Conservation (phyloP, 2,888 invertebrate species). For the Cataglyphis albicans region DNA sequence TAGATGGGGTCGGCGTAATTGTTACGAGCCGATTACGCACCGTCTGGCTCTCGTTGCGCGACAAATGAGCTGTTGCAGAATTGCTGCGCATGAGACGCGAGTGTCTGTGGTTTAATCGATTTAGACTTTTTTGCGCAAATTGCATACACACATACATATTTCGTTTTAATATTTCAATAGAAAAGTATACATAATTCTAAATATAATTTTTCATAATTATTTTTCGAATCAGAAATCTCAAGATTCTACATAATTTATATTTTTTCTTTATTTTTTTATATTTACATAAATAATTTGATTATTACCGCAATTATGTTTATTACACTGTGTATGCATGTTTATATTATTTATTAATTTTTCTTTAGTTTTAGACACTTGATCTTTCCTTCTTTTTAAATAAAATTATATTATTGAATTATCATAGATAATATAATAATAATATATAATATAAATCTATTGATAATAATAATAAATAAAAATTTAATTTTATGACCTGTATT, state of each 20-base stretch:
- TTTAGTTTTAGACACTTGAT: not conserved
- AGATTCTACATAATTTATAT: not conserved
- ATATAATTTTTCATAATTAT: conserved; percentile 4
- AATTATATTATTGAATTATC: not conserved
- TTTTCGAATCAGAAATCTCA: not conserved
- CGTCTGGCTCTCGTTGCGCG: conserved; percentile 10
- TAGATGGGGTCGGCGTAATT: conserved; percentile 35
- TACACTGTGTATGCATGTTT: not conserved
- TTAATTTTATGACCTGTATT: not conserved
- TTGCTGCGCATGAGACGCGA: not conserved
- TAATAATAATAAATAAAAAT: not conserved
- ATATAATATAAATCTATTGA: not conserved
- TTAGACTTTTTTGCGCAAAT: not conserved
- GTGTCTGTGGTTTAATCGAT: not conserved
- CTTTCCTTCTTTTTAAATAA: not conserved
- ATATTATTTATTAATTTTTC: not conserved
- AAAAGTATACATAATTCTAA: not conserved
- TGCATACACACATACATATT: not conserved
- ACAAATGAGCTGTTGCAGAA: conserved; percentile 27
- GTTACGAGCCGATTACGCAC: conserved; percentile 27
- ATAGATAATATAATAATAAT: not conserved
- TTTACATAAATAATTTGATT: not conserved
- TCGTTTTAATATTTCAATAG: not conserved
- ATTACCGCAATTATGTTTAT: not conserved
- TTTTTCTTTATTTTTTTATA: not conserved